Evolutionary conservation across 1,140 invertebrate genomes (phyloP), one percentile per base, ranked within the genome.

Genomic region (Pogonus chalceus): DNA sequence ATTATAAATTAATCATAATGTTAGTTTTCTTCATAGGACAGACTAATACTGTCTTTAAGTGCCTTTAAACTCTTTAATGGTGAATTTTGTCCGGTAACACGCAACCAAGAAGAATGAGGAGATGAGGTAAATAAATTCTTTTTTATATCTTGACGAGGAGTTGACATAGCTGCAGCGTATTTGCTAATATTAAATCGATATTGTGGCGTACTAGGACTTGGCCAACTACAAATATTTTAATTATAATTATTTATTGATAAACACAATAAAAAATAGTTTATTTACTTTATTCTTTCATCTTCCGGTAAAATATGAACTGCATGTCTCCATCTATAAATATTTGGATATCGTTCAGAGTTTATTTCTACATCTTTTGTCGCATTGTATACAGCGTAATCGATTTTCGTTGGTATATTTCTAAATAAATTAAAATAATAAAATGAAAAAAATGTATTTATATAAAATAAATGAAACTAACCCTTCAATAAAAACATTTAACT

Each of bases 321-420:
- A 60, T 82, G 77, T 56, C 77, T 70, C 85, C 85, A 89, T 35
- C 77, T 75, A 64, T 80, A 79, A 55, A 87, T 76, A 61, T 77
- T 73, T n/a, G 85, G 85, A 68, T 78, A 82, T 55, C 76, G 65
- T 20, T 75, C 68, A 21, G 73, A 62, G 23, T 73, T 69, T 43
- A 87, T 66, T 7, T 74, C 60, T 23, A 70, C 61, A 47, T 60
- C 63, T 57, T 63, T 59, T 53, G 88, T 63, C 3, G 85, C 85
- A 60, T 83, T 82, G 54, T 76, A 80, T 43, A 87, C 85, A 26
- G 83, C 75, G 53, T 79, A 70, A 69, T 89, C 86, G 51, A 80
- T 76, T 65, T 84, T 86, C 0, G 80, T 79, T 16, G 84, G 82
- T 56, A 76, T 72, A 57, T 78, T 75, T 9, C 83, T 85, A 62